Percentiles rank a stretch among this genome's conserved stretches.
Conservation (phyloP, 2,113 vertebrate species). For the Oryzias melastigma region DNA sequence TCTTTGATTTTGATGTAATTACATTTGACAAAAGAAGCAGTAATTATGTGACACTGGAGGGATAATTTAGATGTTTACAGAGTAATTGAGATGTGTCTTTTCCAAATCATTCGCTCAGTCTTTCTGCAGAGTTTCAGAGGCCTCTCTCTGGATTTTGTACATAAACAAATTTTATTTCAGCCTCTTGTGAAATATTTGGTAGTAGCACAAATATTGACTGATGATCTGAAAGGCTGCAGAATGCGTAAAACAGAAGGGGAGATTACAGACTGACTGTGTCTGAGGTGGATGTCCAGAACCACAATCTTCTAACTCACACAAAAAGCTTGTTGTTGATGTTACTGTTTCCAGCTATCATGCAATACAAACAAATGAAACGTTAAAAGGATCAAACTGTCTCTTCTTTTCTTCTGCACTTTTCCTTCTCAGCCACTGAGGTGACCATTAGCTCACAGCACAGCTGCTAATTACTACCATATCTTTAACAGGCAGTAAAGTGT, state of each 20-base stretch:
- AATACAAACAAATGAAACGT: constrained; percentile 54
- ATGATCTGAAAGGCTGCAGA: constrained; percentile 31
- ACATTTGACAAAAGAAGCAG: constrained; percentile 47
- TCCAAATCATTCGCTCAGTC: constrained; percentile 32
- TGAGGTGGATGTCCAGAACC: constrained; percentile 5
- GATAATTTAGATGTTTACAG: constrained; percentile 44
- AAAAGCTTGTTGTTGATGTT: constrained; percentile 47
- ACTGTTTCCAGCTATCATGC: constrained; percentile 51
- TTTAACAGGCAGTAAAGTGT: constrained; percentile 58
- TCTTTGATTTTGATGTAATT: constrained; percentile 54
- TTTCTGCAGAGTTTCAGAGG: constrained; percentile 29
- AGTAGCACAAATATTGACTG: constrained; percentile 8
- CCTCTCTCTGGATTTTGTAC: constrained; percentile 27
- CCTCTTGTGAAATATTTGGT: constrained; percentile 5
- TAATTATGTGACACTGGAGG: constrained; percentile 48
- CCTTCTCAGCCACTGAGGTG: constrained; percentile 37
- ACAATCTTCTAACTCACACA: constrained; percentile 37
- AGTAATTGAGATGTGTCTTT: constrained; percentile 32
- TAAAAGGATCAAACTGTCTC: constrained; percentile 27
- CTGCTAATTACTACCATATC: constrained; percentile 57
- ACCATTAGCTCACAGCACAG: constrained; percentile 39
- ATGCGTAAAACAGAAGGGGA: constrained; percentile 2
- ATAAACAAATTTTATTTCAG: constrained; percentile 30
- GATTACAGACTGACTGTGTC: too few species aligned
- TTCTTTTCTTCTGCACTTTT: constrained; percentile 21